These are phyloP conservation scores for Papio anubis DNA, from an alignment of 2,113 vertebrate species.

Conservation along the genomic window DNA sequence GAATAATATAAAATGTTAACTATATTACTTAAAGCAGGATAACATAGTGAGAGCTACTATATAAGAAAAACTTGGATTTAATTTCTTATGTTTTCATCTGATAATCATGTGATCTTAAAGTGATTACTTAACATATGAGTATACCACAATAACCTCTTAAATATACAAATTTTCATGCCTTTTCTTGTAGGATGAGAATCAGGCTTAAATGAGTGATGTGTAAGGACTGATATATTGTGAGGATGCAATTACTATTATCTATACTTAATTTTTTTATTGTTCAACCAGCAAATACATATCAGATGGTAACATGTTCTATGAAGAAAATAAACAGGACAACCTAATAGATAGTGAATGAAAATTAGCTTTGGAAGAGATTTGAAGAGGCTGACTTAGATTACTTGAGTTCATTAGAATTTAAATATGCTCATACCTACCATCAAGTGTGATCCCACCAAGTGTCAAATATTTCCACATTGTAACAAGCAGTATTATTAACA, in stretches of 20 bases:
- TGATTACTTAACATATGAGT: neutral
- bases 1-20: neutral
- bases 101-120: neutral
- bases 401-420: neutral
- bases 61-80: constrained; percentile 18
- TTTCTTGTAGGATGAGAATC: neutral
- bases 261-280: neutral
- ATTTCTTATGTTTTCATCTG: neutral
- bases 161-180: neutral
- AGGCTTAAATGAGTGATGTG: neutral
- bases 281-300: neutral
- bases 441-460: neutral
- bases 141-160: neutral
- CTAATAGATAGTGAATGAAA: neutral
- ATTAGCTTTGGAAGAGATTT: neutral
- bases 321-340: neutral
- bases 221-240: neutral
- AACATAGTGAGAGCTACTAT: neutral
- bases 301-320: neutral
- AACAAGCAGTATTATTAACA: neutral
- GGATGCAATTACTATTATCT: neutral
- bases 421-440: neutral
- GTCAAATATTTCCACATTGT: too few species aligned
- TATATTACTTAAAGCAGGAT: neutral
- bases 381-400: neutral